Base-by-base conservation (phyloP, 2,888 invertebrate genomes). In the Altica lythri region DNA sequence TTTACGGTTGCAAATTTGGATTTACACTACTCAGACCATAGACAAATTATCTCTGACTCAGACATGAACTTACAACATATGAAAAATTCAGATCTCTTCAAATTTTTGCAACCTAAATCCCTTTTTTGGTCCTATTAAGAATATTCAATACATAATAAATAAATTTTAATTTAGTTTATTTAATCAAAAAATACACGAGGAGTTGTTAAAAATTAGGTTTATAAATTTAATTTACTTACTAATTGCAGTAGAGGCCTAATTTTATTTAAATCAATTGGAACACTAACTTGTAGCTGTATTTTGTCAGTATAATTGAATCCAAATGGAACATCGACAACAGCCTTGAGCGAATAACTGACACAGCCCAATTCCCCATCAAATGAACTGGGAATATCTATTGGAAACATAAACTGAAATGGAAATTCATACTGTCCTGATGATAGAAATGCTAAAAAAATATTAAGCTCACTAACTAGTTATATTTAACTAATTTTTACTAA, bases 261-360 rank as follows among this genome's bases (percentile, higher is more conserved):
- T 16, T n/a, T 9, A 40, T 50, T 50, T 18, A 95, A 80, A 76
- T 94, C 93, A 62, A 92, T 80, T 4, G 88, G 85, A 52, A 89
- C 86, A 52, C 91, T 83, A 4, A 95, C 86, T 43, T 89, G 91
- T 70, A 94, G 92, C 2, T 88, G 86, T 75, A 83, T 83, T 78
- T 90, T 90, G 42, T 85, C 85, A 63, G 89, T 89, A 68, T 90
- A 88, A 76, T 94, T 91, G 71, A 89, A 88, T 68, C 89, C 88
- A 85, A 90, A 90, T 3, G 92, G 87, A 10, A 89, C 81, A 68
- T 92, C 90, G 12, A 93, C 78, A 0, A 83, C 85, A 1, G 89
- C 88, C 75, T 88, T 90, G 8, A 90, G 82, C 4, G 85, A 84
- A 70, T 94, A 95, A n/a, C 90, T 81, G 19, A 94, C 83, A 68